phyloP scores from a whole-genome alignment of 2,113 vertebrate species.

The Paralichthys olivaceus region DNA sequence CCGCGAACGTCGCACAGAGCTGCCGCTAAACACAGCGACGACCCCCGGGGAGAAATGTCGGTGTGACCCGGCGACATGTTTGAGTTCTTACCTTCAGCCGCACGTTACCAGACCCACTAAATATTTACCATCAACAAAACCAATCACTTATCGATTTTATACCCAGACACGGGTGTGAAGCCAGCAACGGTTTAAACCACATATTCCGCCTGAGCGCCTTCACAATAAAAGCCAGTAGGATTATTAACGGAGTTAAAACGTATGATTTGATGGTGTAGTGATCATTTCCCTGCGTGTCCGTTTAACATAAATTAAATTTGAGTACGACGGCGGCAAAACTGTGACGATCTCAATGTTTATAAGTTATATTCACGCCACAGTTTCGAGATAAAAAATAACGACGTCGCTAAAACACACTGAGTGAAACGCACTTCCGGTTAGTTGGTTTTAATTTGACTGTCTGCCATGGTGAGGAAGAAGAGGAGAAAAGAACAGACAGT shows the following conservation, averaged over 20 bases:
- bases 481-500: not conserved
- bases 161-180: slow-evolving; percentile 38
- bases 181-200: not conserved
- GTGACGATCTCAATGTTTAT: not conserved
- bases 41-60: slow-evolving; percentile 3
- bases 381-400: not conserved
- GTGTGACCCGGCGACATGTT: not conserved
- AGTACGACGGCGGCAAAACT: fast-evolving
- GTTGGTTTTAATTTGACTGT: slow-evolving; percentile 22
- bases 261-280: not conserved
- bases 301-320: not conserved
- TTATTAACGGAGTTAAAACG: not conserved
- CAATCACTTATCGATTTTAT: slow-evolving; percentile 79
- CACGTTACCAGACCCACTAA: slow-evolving; percentile 36
- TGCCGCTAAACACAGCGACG: slow-evolving; percentile 3
- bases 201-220: slow-evolving; percentile 45
- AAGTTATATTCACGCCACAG: not conserved
- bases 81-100: slow-evolving; percentile 67
- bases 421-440: slow-evolving; percentile 39
- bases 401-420: not conserved
- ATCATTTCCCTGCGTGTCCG: not conserved
- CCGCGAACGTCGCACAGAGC: slow-evolving; percentile 37
- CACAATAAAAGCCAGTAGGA: slow-evolving; percentile 51
- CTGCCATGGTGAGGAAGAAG: not conserved
- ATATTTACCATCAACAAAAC: slow-evolving; percentile 63